Conservation (phyloP, 1,140 invertebrate species). For the Camponotus floridanus region DNA sequence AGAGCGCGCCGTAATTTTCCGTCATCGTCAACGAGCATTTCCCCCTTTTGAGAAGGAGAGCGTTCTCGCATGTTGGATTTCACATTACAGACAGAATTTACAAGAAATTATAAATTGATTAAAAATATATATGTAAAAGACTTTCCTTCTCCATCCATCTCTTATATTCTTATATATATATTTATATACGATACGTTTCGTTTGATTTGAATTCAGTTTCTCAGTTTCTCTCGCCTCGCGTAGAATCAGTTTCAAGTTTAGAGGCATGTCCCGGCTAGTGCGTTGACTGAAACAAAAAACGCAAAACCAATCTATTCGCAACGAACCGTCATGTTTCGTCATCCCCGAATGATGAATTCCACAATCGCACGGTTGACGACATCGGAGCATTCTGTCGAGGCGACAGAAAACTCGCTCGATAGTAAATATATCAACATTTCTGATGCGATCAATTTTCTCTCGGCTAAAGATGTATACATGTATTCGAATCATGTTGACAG, state of each 20-base stretch:
- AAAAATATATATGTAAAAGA: neutral
- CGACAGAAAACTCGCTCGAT: no score
- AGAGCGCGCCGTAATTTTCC: slow-evolving; percentile 35
- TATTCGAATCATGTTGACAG: no score
- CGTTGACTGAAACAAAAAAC: neutral
- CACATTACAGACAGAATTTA: neutral
- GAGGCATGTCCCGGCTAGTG: no score
- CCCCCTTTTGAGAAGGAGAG: slow-evolving; percentile 47
- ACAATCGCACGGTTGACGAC: slow-evolving; percentile 13
- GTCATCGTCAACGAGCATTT: slow-evolving; percentile 68
- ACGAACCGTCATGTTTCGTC: slow-evolving; percentile 11
- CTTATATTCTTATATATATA: neutral
- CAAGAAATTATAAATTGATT: no score
- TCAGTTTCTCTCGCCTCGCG: neutral
- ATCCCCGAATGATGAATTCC: slow-evolving; percentile 14
- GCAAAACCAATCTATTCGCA: neutral
- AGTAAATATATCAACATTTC: slow-evolving; percentile 22
- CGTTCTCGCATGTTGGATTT: neutral
- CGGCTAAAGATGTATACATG: neutral
- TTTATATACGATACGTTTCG: neutral
- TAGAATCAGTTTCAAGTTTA: neutral
- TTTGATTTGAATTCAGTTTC: neutral
- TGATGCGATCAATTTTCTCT: neutral
- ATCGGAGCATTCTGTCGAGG: neutral
- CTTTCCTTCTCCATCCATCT: no score